A percentile compares a stretch with the other conserved stretches of the same genome.
phyloP scores from a whole-genome alignment of 2,888 invertebrate species.

The Prenolepis imparis region DNA sequence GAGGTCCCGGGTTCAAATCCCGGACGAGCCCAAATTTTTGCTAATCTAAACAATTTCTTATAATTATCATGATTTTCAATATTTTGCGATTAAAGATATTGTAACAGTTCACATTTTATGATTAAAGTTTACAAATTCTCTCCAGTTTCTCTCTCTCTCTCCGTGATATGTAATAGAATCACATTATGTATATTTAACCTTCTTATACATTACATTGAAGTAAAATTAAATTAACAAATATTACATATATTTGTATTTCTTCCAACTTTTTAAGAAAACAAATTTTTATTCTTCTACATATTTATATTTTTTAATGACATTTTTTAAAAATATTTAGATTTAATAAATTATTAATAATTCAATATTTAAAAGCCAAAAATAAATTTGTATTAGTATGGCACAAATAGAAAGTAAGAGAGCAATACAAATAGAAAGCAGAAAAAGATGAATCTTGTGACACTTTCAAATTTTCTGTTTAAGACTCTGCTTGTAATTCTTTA shows the following conservation, averaged over 20 bases:
- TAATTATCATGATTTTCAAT: conserved; percentile 6
- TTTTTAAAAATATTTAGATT: background rate
- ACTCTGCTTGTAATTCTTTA: background rate
- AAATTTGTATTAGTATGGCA: conserved; percentile 6
- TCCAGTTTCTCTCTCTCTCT: background rate
- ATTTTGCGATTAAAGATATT: background rate
- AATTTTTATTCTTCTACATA: background rate
- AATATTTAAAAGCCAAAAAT: background rate
- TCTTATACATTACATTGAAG: background rate
- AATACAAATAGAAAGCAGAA: conserved; percentile 44
- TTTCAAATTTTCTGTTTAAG: conserved; percentile 21
- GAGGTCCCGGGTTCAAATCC: conserved; percentile 92
- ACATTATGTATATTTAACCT: background rate
- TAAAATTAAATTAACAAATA: background rate
- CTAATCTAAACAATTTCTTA: background rate
- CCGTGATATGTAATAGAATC: background rate
- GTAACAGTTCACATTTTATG: background rate
- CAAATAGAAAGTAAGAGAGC: conserved; percentile 21
- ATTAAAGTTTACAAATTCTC: background rate
- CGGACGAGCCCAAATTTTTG: conserved; percentile 89
- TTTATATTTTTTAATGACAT: background rate
- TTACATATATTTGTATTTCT: background rate
- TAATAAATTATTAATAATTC: background rate
- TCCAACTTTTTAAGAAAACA: background rate
- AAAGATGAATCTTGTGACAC: conserved; percentile 1